Evolutionary conservation across 2,888 invertebrate genomes (phyloP).

Genomic region (Trilocha varians): DNA sequence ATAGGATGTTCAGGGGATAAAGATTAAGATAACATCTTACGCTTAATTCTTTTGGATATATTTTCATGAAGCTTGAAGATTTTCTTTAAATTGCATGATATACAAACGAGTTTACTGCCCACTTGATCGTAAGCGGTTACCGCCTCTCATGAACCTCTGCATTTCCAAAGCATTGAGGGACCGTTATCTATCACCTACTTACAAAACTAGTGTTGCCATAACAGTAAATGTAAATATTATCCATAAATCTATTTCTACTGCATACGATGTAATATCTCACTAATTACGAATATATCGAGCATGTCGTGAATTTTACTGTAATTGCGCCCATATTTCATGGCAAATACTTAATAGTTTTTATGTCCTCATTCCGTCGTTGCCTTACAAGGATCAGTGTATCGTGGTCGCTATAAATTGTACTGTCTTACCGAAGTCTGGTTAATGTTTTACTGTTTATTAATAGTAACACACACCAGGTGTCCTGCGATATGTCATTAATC

Average conservation of each 20-base stretch:
- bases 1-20: too few species aligned
- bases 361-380: constrained; percentile 43
- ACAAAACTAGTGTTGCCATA: too few species aligned
- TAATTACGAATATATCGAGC: not conserved
- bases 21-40: too few species aligned
- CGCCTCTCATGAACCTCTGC: too few species aligned
- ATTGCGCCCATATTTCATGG: constrained; percentile 33
- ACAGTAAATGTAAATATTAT: too few species aligned
- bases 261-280: not conserved
- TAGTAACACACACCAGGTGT: not conserved
- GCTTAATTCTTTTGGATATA: too few species aligned
- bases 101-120: too few species aligned
- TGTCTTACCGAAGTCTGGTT: constrained; percentile 27
- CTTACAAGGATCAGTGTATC: constrained; percentile 62
- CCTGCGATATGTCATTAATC: not conserved
- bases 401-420: constrained; percentile 55
- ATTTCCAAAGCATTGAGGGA: too few species aligned
- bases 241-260: constrained; percentile 11
- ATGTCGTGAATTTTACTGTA: constrained; percentile 17
- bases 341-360: constrained; percentile 28
- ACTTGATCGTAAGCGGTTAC: too few species aligned
- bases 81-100: too few species aligned
- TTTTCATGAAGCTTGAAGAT: too few species aligned
- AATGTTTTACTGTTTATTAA: not conserved
- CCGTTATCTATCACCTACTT: too few species aligned